Evolutionary conservation across 2,113 vertebrate species (phyloP).

Genomic region (Columbina picui): DNA sequence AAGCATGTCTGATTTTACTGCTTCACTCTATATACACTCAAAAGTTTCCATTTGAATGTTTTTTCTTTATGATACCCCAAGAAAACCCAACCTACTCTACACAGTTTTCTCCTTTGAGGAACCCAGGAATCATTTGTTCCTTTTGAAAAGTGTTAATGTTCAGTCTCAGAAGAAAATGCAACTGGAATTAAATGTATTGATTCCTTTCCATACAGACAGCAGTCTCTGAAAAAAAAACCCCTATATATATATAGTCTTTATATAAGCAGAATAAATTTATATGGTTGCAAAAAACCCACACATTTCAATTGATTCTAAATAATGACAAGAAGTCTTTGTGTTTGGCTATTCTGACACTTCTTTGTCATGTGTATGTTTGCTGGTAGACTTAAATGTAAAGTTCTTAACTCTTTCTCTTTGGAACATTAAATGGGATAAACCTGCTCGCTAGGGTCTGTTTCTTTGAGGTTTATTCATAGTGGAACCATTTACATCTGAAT

Average conservation of each 20-base stretch:
- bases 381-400: not conserved
- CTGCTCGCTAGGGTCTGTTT: not conserved
- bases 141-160: not conserved
- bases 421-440: not conserved
- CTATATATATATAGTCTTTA: not conserved
- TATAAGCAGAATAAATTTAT: not conserved
- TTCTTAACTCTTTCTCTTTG: not conserved
- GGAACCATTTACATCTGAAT: not conserved
- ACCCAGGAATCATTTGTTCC: not conserved
- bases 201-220: not conserved
- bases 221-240: not conserved
- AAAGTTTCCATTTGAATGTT: not conserved
- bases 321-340: not conserved
- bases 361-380: not conserved
- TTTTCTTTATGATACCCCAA: constrained; percentile 15
- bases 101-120: constrained; percentile 10
- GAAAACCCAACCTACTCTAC: constrained; percentile 2
- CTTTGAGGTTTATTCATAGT: not conserved
- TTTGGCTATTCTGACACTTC: not conserved
- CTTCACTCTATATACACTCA: not conserved
- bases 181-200: not conserved
- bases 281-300: not conserved
- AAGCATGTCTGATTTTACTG: not conserved
- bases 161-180: not conserved
- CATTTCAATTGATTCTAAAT: not conserved